Evolutionary conservation across 92 coral and sea anemone genomes (phyloP).

Genomic region (Heteractis magnifica): DNA sequence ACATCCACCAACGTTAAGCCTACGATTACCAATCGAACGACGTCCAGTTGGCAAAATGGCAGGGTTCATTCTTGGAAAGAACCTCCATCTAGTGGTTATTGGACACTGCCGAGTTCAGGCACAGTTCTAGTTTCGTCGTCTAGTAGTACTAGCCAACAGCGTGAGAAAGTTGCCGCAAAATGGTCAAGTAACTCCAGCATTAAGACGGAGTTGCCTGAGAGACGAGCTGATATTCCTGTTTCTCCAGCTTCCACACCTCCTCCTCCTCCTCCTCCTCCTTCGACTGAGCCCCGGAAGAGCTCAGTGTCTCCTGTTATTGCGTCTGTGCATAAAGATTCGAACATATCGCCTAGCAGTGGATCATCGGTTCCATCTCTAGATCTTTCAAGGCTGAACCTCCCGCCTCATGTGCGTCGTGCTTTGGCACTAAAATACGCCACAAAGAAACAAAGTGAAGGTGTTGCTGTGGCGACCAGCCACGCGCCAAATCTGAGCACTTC

Average conservation of each 20-base stretch:
- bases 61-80: slow-evolving; percentile 11
- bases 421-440: slow-evolving; percentile 71
- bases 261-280: slow-evolving; percentile 15
- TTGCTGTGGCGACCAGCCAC: slow-evolving; percentile 29
- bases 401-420: slow-evolving; percentile 81
- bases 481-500: slow-evolving; percentile 62
- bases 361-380: slow-evolving; percentile 56
- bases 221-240: slow-evolving; percentile 11
- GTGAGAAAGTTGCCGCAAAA: background rate
- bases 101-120: slow-evolving; percentile 10
- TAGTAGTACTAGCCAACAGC: background rate
- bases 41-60: background rate
- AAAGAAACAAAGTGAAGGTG: slow-evolving; percentile 48
- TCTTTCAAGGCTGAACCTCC: slow-evolving; percentile 76
- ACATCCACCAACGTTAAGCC: background rate
- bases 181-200: background rate
- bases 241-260: slow-evolving; percentile 21
- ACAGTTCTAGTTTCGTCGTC: slow-evolving; percentile 9
- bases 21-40: background rate
- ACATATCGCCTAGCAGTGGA: slow-evolving; percentile 22
- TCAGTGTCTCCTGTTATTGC: slow-evolving; percentile 15
- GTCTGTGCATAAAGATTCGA: background rate
- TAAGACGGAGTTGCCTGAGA: background rate
- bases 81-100: background rate
- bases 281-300: background rate